Percentiles rank a stretch among this genome's conserved stretches.
Evolutionary conservation across 64 coral and sea anemone genomes (phyloP).

Genomic region (Stichodactyla helianthus): DNA sequence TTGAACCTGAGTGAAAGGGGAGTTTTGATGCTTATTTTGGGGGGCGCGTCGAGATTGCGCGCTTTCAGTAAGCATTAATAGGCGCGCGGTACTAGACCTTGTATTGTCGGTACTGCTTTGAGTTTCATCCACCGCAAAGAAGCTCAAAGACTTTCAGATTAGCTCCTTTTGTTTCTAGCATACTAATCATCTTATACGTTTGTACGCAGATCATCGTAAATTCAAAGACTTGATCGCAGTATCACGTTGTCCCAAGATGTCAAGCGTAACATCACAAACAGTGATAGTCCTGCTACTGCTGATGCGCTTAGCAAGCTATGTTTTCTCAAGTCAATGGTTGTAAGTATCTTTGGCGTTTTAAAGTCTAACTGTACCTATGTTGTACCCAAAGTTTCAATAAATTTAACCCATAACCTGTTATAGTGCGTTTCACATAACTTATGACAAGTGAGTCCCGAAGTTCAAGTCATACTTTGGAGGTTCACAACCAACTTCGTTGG

Average conservation of each 20-base stretch:
- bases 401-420: too few species aligned
- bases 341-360: neutral
- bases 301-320: neutral
- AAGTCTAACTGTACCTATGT: too few species aligned
- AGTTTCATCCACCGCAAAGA: neutral
- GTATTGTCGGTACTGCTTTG: neutral
- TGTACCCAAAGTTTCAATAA: too few species aligned
- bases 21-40: neutral
- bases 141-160: neutral
- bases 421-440: too few species aligned
- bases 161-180: neutral
- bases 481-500: too few species aligned
- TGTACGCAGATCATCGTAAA: slow-evolving; percentile 1
- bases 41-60: neutral
- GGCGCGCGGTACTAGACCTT: neutral
- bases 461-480: too few species aligned
- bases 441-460: too few species aligned
- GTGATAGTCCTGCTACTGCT: neutral
- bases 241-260: neutral
- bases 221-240: neutral
- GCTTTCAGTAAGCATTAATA: neutral
- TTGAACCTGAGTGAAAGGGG: neutral
- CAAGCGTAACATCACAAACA: neutral
- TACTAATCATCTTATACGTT: slow-evolving; percentile 7
- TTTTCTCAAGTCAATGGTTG: slow-evolving; percentile 16